Conservation (phyloP, 2,113 vertebrate species). For the Elaphurus davidianus region DNA sequence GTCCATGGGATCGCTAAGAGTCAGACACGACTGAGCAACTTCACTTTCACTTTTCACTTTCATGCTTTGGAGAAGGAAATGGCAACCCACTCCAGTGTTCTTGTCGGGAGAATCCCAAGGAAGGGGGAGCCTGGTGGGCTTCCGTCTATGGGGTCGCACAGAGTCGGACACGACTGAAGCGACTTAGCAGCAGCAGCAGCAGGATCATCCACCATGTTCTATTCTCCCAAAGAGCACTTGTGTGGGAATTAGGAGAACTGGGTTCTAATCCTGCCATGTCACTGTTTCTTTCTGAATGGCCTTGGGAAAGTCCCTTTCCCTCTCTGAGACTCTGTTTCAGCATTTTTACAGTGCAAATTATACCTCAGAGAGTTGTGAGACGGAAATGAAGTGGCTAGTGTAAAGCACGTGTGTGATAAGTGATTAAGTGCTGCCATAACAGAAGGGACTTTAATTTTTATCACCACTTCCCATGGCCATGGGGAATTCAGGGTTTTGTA, state of each 20-base stretch:
- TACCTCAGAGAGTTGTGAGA: not conserved
- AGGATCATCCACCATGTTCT: not conserved
- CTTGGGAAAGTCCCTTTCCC: not conserved
- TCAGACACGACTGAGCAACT: too few relatives aligned
- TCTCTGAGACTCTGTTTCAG: not conserved
- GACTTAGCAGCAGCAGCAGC: not conserved
- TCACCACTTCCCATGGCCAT: not conserved
- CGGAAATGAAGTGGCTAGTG: accelerated
- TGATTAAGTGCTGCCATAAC: not conserved
- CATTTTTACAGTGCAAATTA: not conserved
- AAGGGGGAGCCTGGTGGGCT: too few relatives aligned
- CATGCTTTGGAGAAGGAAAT: too few relatives aligned
- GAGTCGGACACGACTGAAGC: too few relatives aligned
- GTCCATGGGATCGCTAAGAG: too few relatives aligned
- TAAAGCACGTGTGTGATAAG: accelerated
- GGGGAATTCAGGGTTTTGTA: not conserved
- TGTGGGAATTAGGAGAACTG: not conserved
- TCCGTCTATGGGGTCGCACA: too few relatives aligned
- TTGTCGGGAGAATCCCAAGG: too few relatives aligned
- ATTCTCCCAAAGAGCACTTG: not conserved
- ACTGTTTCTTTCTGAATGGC: not conserved
- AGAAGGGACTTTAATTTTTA: not conserved
- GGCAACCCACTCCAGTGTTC: too few relatives aligned
- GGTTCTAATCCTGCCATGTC: not conserved
- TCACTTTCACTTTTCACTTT: too few relatives aligned